These are phyloP conservation scores for Hipposideros armiger DNA, from an alignment of 2,113 vertebrate species.

Conservation along the genomic window DNA sequence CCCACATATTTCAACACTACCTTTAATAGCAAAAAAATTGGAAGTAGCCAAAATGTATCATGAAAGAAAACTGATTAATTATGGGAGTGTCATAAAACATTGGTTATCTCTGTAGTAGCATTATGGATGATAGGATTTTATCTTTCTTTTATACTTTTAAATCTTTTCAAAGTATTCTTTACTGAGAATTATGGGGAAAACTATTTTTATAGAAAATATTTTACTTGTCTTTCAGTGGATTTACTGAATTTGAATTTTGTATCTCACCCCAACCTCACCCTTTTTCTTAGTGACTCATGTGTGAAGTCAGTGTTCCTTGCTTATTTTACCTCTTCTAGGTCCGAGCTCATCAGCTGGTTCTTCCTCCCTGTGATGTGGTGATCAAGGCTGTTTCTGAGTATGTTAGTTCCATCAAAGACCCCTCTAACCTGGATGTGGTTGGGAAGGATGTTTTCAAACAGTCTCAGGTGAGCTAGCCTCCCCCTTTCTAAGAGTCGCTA, in stretches of 20 bases:
- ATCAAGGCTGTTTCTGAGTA: constrained; percentile 97
- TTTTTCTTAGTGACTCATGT: constrained; percentile 42
- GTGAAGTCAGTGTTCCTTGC: not conserved
- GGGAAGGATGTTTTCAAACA: constrained; percentile 97
- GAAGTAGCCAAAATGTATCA: constrained; percentile 26
- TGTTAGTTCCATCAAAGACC: constrained; percentile 94
- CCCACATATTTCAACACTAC: constrained; percentile 24
- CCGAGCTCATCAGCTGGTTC: constrained; percentile 94
- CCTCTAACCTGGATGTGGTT: constrained; percentile 92
- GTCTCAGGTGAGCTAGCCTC: constrained; percentile 90
- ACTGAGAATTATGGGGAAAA: not conserved
- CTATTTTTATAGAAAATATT: constrained; percentile 33
- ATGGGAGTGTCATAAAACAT: not conserved
- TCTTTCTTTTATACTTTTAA: not conserved
- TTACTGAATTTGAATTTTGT: constrained; percentile 38
- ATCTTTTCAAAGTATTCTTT: constrained; percentile 36
- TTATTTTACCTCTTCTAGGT: constrained; percentile 86
- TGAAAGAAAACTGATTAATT: constrained; percentile 35
- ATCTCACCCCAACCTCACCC: not conserved
- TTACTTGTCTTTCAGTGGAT: constrained; percentile 34
- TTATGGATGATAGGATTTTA: not conserved
- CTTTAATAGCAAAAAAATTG: constrained; percentile 12
- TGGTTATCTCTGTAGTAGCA: constrained; percentile 23
- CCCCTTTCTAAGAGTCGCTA: not conserved
- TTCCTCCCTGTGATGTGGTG: constrained; percentile 96